Percentiles rank a stretch among this genome's conserved stretches.
These are phyloP conservation scores for Epinephelus coioides DNA, from an alignment of 2,797 vertebrate species.

Conservation along the genomic window DNA sequence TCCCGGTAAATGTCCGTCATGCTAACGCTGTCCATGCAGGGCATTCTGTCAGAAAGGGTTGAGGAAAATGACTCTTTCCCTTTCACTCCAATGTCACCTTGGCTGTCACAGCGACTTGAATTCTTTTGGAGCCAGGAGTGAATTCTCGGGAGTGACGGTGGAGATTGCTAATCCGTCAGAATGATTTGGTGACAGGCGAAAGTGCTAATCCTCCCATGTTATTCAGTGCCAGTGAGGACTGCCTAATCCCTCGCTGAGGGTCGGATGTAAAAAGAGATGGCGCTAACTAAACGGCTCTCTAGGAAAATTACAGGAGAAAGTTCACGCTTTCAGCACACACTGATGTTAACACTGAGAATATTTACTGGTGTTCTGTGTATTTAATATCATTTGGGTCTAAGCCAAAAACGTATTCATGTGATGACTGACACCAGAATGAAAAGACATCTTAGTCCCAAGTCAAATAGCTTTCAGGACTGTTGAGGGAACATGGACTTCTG, in stretches of 20 bases:
- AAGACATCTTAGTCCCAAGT: conserved; percentile 8
- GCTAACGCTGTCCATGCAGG: conserved; percentile 3
- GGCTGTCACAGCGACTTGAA: conserved; percentile 41
- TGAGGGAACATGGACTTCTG: not conserved
- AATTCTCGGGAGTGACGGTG: conserved; percentile 62
- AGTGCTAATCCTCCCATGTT: conserved; percentile 78
- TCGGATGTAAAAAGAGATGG: conserved; percentile 61
- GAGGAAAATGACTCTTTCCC: conserved; percentile 38
- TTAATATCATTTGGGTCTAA: conserved; percentile 18
- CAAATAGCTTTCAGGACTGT: conserved; percentile 10
- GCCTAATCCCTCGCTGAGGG: conserved; percentile 67
- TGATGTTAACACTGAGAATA: conserved; percentile 45
- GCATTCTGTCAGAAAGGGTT: conserved; percentile 12
- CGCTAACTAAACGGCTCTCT: conserved; percentile 60
- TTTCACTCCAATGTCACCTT: conserved; percentile 73
- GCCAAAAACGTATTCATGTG: not conserved
- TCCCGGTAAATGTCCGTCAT: not conserved
- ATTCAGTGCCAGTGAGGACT: conserved; percentile 71
- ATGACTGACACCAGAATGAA: conserved; percentile 15
- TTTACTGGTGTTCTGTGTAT: conserved; percentile 42
- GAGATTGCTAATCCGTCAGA: conserved; percentile 76
- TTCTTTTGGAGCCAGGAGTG: conserved; percentile 43
- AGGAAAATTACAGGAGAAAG: conserved; percentile 56
- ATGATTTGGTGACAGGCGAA: conserved; percentile 79
- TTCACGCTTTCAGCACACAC: conserved; percentile 26